Evolutionary conservation across 2,113 vertebrate genomes (phyloP), one percentile per base, ranked within the genome.

Genomic region (Aegotheles bennettii): DNA sequence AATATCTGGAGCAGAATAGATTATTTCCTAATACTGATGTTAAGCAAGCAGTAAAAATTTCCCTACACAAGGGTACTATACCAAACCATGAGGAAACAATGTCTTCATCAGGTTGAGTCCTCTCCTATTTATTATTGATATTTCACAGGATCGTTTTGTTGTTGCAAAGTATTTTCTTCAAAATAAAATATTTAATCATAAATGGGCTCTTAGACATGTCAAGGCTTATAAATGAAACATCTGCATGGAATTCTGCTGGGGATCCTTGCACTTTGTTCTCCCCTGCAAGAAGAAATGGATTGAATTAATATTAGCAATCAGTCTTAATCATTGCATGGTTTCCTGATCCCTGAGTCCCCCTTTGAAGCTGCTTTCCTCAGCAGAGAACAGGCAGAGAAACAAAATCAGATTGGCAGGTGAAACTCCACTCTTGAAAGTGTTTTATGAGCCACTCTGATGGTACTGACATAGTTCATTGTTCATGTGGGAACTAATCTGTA

Each of bases 281-380:
- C 29, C 18, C 35, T 63, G 59, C 38, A 88, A 91, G 53, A 80
- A 91, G 73, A 88, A 93, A 88, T 60, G 50, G 78, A 65, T 43
- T 76, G 65, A 94, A 95, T 95, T 95, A 93, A 91, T 91, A 91
- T 88, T 61, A 95, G 84, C 82, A 95, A 93, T 97, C 89, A 65
- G 82, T 97, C 93, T 96, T 96, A 96, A 94, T 95, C 67, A 73
- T 13, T 79, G 70, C 38, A 38, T 54, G 45, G 59, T 83, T 91
- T 95, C 84, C 91, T 82, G 70, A 45, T 93, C 59, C 54, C 47
- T 71, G 33, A 77, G 18, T 59, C 93, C 26, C 40, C 28, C 90
- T 97, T 96, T 97, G 91, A 95, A 96, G 75, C 75, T 35, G 6
- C 33, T 87, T 91, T 76, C 31, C 42, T 94, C 38, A 86, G 42